These are phyloP conservation scores for Bombus waltoni DNA, from an alignment of 1,140 invertebrate genomes.

Conservation along the genomic window DNA sequence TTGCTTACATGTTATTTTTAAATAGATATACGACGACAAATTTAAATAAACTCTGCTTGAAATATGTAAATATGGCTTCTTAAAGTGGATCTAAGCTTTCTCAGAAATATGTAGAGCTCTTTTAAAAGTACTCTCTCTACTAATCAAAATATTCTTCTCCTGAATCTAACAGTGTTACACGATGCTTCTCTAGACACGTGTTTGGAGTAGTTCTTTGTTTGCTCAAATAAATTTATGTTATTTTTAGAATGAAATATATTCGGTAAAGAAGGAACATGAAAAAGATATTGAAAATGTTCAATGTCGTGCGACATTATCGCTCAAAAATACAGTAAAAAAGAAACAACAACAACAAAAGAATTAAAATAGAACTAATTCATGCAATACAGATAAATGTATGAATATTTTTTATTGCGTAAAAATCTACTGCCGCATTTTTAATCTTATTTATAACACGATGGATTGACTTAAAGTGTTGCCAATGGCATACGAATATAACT, in stretches of 20 bases:
- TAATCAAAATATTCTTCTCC: background rate
- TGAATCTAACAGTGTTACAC: constrained; percentile 20
- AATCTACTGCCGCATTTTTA: background rate
- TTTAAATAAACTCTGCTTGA: background rate
- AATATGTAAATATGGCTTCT: background rate
- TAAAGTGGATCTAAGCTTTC: background rate
- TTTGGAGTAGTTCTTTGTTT: constrained; percentile 15
- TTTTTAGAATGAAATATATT: background rate
- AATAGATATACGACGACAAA: constrained; percentile 28
- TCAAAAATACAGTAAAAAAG: background rate
- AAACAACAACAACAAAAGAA: background rate
- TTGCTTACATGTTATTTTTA: constrained; percentile 39
- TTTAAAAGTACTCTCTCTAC: too few relatives aligned
- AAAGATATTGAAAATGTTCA: background rate
- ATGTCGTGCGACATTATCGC: background rate
- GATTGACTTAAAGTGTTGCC: background rate
- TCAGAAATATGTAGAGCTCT: background rate
- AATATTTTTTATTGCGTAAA: constrained; percentile 10
- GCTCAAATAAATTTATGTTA: background rate
- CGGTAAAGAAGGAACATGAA: background rate
- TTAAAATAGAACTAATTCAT: background rate
- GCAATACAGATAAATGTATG: background rate
- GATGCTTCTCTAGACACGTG: constrained; percentile 31
- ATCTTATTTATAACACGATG: background rate
- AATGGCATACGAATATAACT: background rate